Evolutionary conservation across 1,140 invertebrate species (phyloP), one percentile per base, ranked within the genome.

Genomic region (Drosophila miranda): DNA sequence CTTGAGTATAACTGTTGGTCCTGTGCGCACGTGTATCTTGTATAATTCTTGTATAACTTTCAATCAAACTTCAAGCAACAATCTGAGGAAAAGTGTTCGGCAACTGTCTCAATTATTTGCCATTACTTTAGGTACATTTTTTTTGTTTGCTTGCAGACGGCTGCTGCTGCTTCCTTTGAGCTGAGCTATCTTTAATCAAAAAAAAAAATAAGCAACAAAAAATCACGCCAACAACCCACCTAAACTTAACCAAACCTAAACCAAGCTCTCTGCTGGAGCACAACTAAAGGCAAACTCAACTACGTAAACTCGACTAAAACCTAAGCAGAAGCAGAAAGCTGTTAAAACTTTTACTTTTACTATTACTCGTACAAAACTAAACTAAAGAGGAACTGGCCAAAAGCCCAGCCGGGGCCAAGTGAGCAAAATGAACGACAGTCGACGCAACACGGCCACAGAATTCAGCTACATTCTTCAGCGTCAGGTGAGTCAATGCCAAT

Each of bases 391-490:
- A 19, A 64, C 62, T 5, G 5, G 23, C 23, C 59, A 63, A 64
- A 23, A 38, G 41, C n/a, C 28, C 43, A 38, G 42, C 42, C 34
- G 34, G 34, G 34, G 7, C 34, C 60, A 55, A 43, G 41, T 11
- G 55, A 64, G 51, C 78, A 88, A 74, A 76, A 90, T 90, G 89
- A 88, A 81, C 66, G 89, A 90, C 67, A 90, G 78, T 69, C 76
- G 89, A 71, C 75, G 90, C 59, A 90, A 90, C 74, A 90, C 89
- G 61, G 90, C 90, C 54, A 90, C 88, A 45, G 90, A 90, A 80
- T 90, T 90, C 41, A 90, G 90, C 76, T 90, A 90, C 51, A 90
- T 90, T 45, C 79, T 90, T 52, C 90, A 90, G 57, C 84, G 89
- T 45, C 90, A 90, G 90, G 90, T 90, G 63, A 38, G 34, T 34